Conservation (phyloP, 2,797 vertebrate genomes). For the Phyllotis vaccarum region DNA sequence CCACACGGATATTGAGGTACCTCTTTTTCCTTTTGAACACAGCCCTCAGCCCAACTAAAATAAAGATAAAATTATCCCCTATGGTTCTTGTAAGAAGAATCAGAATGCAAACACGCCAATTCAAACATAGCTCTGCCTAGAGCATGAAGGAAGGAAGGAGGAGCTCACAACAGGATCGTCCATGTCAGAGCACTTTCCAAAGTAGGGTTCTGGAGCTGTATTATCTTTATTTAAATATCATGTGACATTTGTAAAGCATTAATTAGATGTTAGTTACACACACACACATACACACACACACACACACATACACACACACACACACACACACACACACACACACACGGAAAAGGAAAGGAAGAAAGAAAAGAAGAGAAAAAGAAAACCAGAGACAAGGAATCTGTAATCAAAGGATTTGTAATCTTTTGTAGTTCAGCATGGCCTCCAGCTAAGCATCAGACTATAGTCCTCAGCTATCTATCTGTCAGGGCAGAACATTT, state of each 20-base stretch:
- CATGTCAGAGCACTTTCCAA: neutral
- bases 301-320: neutral
- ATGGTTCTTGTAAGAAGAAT: neutral
- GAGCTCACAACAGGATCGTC: no score
- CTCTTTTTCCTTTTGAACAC: constrained; percentile 13
- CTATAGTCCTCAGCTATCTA: neutral
- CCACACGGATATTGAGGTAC: neutral
- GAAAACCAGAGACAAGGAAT: neutral
- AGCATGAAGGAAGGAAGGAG: accelerated
- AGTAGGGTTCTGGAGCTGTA: neutral
- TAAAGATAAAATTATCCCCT: neutral
- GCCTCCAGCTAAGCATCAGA: neutral
- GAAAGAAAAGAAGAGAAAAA: no score
- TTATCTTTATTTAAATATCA: neutral
- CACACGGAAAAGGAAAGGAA: neutral
- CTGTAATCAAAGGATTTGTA: neutral
- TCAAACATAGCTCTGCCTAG: neutral
- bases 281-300: neutral
- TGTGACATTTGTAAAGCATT: neutral
- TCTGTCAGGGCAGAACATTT: neutral
- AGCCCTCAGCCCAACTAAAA: neutral
- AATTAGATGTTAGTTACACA: neutral
- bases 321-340: neutral
- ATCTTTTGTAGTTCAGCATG: neutral
- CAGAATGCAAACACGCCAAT: neutral